A percentile compares a stretch with the other conserved stretches of the same genome.
These are phyloP conservation scores for Nasonia vitripennis DNA, from an alignment of 1,140 invertebrate genomes.

Conservation along the genomic window DNA sequence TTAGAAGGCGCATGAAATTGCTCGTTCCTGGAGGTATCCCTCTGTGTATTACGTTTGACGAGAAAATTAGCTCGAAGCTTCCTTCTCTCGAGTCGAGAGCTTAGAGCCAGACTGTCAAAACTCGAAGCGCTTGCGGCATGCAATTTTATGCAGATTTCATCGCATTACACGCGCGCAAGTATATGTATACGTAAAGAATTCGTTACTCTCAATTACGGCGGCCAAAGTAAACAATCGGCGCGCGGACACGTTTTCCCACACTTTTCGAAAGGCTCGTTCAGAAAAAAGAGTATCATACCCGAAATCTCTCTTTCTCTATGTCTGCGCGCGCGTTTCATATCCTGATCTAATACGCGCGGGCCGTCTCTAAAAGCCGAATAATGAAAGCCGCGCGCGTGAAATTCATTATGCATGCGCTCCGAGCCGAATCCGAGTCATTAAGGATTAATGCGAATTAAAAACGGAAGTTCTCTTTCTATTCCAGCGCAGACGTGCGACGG, in stretches of 20 bases:
- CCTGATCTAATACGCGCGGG: neutral
- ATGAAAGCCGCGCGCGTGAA: conserved; percentile 25
- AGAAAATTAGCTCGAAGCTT: neutral
- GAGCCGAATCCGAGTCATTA: conserved; percentile 18
- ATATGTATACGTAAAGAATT: too few relatives aligned
- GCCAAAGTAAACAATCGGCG: too few relatives aligned
- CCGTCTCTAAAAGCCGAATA: conserved; percentile 2
- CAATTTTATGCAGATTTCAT: too few relatives aligned
- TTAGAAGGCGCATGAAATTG: neutral
- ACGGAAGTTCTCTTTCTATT: conserved; percentile 35
- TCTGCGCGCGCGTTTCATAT: neutral
- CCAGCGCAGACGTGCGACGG: neutral
- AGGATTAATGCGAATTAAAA: conserved; percentile 45
- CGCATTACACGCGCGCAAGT: too few relatives aligned
- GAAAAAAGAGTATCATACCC: too few relatives aligned
- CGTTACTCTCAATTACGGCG: too few relatives aligned
- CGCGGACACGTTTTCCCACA: too few relatives aligned
- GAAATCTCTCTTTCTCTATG: too few relatives aligned
- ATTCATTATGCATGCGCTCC: conserved; percentile 45
- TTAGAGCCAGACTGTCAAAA: too few relatives aligned
- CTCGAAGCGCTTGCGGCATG: too few relatives aligned
- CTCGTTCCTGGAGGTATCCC: neutral
- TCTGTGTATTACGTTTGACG: neutral
- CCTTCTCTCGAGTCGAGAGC: neutral
- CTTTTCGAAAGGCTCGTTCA: too few relatives aligned